phyloP scores from a whole-genome alignment of 2,113 vertebrate genomes.

The Sebastes schlegelii region DNA sequence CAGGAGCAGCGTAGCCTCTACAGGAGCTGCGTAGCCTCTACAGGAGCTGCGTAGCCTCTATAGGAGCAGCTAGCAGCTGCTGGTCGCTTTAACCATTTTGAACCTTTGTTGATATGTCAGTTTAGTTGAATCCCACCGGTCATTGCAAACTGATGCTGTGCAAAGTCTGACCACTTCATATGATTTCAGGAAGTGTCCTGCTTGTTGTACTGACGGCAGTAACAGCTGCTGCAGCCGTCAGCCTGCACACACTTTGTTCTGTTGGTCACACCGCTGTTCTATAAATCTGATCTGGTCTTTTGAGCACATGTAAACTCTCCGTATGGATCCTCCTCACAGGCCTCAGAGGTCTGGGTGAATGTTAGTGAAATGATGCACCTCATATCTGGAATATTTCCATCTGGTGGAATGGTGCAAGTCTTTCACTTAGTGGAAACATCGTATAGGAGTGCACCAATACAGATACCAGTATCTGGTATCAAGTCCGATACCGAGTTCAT shows the following conservation, averaged over 20 bases:
- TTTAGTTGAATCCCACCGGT: not conserved
- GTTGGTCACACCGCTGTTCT: not conserved
- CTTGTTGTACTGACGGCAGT: not conserved
- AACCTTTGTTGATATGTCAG: not conserved
- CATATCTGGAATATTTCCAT: not conserved
- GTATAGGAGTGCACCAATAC: not conserved
- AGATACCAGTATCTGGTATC: too few relatives aligned
- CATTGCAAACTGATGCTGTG: not conserved
- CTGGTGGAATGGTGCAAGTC: not conserved
- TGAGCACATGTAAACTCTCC: not conserved
- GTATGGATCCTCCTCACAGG: not conserved
- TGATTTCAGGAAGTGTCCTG: not conserved
- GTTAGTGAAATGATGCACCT: not conserved
- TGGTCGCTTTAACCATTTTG: not conserved
- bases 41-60: not conserved
- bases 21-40: not conserved
- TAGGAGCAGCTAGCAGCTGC: not conserved
- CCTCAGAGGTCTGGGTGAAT: not conserved
- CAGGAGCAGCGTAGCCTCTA: not conserved
- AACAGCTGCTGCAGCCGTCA: not conserved
- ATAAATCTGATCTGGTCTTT: not conserved
- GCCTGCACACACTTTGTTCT: not conserved
- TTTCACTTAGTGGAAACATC: not conserved
- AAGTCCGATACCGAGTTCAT: too few relatives aligned
- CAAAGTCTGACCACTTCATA: not conserved